These are phyloP conservation scores for Ceratina calcarata DNA, from an alignment of 1,140 invertebrate genomes.

Conservation along the genomic window DNA sequence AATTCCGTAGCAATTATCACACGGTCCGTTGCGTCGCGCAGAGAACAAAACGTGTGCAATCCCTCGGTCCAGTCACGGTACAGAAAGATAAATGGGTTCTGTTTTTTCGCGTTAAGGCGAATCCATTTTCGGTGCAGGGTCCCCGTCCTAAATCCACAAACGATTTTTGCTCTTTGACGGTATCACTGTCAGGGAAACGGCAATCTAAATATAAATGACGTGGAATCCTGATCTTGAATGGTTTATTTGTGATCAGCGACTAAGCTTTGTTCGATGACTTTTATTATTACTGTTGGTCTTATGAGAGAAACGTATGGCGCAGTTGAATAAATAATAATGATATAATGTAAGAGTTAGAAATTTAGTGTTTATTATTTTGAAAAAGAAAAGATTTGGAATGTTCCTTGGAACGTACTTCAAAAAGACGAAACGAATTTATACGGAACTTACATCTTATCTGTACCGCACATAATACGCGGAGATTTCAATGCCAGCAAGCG, in stretches of 20 bases:
- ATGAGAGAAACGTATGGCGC: too few species aligned
- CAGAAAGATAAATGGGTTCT: slow-evolving; percentile 1
- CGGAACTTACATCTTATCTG: too few species aligned
- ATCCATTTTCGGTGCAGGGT: neutral
- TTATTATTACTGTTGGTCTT: neutral
- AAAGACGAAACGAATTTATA: too few species aligned
- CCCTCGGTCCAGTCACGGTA: neutral
- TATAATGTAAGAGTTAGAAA: too few species aligned
- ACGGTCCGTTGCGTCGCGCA: slow-evolving; percentile 3
- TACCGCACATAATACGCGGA: too few species aligned
- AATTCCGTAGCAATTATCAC: slow-evolving; percentile 8
- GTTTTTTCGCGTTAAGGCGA: slow-evolving; percentile 7
- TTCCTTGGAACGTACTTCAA: too few species aligned
- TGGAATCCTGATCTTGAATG: slow-evolving; percentile 1
- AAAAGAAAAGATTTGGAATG: too few species aligned
- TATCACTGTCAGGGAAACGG: neutral
- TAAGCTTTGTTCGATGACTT: neutral
- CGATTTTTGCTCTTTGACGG: neutral
- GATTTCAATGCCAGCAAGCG: neutral
- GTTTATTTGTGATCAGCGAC: neutral
- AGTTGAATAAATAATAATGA: too few species aligned
- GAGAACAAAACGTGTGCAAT: neutral
- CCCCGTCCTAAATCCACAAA: slow-evolving; percentile 30
- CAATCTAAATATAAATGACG: neutral
- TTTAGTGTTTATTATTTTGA: too few species aligned